Evolutionary conservation across 2,797 vertebrate genomes (phyloP).

Genomic region (Fringilla coelebs): DNA sequence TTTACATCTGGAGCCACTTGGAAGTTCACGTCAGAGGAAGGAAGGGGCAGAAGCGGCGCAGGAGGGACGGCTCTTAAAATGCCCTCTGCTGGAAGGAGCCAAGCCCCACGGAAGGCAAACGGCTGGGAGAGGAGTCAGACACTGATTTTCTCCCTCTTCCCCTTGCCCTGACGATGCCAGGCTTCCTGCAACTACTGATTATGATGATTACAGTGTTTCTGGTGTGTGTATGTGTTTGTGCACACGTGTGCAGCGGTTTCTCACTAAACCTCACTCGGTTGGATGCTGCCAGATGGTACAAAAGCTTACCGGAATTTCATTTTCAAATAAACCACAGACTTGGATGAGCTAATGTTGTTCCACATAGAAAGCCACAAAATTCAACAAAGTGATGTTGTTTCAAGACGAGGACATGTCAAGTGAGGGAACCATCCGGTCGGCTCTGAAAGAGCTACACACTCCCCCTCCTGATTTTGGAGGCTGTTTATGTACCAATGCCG

Average conservation of each 20-base stretch:
- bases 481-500: background rate
- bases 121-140: background rate
- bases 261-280: slow-evolving; percentile 10
- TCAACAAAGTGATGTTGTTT: slow-evolving; percentile 74
- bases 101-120: background rate
- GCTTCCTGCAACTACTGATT: background rate
- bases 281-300: slow-evolving; percentile 72
- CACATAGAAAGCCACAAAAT: slow-evolving; percentile 76
- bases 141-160: background rate
- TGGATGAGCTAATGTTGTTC: slow-evolving; percentile 79
- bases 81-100: slow-evolving; percentile 15
- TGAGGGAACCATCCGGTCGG: slow-evolving; percentile 32
- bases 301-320: slow-evolving; percentile 78
- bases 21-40: background rate
- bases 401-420: slow-evolving; percentile 63
- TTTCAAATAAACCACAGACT: slow-evolving; percentile 81
- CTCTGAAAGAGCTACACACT: slow-evolving; percentile 50
- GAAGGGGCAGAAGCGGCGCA: background rate
- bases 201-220: slow-evolving; percentile 3
- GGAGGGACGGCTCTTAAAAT: background rate
- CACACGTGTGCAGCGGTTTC: slow-evolving; percentile 65
- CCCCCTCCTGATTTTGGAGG: background rate
- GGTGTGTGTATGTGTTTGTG: slow-evolving; percentile 60
- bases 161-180: background rate
- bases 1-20: slow-evolving; percentile 21